Evolutionary conservation across 2,797 vertebrate genomes (phyloP).

Genomic region (Hippopotamyrus pictus): DNA sequence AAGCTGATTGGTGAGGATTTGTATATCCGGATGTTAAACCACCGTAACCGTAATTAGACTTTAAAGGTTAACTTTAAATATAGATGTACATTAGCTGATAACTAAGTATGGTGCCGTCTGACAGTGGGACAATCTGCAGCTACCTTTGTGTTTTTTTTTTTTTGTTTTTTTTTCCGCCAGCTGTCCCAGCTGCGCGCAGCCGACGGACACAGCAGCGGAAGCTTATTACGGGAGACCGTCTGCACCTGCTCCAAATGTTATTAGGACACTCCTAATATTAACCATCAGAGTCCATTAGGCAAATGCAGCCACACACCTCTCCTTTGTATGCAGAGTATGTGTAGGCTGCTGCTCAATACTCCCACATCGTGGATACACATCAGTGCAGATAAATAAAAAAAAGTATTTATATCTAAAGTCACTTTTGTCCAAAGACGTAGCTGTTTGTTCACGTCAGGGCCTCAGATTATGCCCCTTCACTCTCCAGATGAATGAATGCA

Average conservation of each 20-base stretch:
- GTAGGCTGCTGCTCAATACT: neutral
- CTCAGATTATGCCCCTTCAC: neutral
- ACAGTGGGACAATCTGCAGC: neutral
- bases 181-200: neutral
- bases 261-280: constrained; percentile 23
- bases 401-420: neutral
- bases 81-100: neutral
- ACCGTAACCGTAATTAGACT: neutral
- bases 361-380: neutral
- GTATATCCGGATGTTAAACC: neutral
- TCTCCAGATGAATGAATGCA: neutral
- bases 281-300: constrained; percentile 28
- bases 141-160: neutral
- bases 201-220: constrained; percentile 11
- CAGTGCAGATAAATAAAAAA: neutral
- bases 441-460: neutral
- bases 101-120: neutral
- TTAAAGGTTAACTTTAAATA: constrained; percentile 2
- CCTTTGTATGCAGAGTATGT: constrained; percentile 31
- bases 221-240: constrained; percentile 31
- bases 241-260: constrained; percentile 33
- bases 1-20: neutral
- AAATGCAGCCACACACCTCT: constrained; percentile 1
- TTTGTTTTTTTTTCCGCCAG: too few species aligned
- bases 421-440: neutral